Evolutionary conservation across 2,113 vertebrate genomes (phyloP), one percentile per base, ranked within the genome.

Genomic region (Casuarius casuarius): DNA sequence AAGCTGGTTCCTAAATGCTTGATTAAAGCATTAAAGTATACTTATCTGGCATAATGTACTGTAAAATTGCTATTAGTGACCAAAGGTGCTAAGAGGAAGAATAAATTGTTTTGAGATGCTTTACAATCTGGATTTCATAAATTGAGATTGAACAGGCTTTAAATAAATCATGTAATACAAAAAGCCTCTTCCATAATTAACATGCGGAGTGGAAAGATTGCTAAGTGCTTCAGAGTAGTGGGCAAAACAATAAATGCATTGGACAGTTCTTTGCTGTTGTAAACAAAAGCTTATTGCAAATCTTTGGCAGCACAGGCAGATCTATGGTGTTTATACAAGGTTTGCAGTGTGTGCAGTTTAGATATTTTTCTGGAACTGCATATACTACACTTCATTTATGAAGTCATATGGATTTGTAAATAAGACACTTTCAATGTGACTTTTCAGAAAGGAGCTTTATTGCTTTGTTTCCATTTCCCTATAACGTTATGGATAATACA

Each of bases 161-260:
- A 96, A 97, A 98, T 97, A 98, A 97, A 97, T 97, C 94, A 94
- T 94, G 91, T 52, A 96, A 95, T 95, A 88, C 76, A 96, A 94
- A 94, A 92, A 97, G 96, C 94, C 93, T 95, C 96, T 96, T 97
- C 94, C 63, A 31, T 94, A 97, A 96, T 97, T 96, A 89, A 95
- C 66, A 14, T 79, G 96, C 93, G 95, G 92, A 95, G 84, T 51
- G 89, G 92, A 79, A 97, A 78, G 89, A 40, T 82, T 72, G 84
- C 89, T 84, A 44, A 90, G 94, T 94, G 96, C 95, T 96, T 83
- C 78, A 31, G 89, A 95, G 80, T 8, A 82, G 80, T 2, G 2
- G 29, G 79, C 81, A 70, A 79, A 90, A 77, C 28, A 88, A 93
- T 90, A 20, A 91, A 90, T 92, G 90, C 52, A 0, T 38, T 72